Percentiles rank a stretch among this genome's conserved stretches.
These are phyloP conservation scores for Sisyra terminalis DNA, from an alignment of 2,888 invertebrate genomes.

Conservation along the genomic window DNA sequence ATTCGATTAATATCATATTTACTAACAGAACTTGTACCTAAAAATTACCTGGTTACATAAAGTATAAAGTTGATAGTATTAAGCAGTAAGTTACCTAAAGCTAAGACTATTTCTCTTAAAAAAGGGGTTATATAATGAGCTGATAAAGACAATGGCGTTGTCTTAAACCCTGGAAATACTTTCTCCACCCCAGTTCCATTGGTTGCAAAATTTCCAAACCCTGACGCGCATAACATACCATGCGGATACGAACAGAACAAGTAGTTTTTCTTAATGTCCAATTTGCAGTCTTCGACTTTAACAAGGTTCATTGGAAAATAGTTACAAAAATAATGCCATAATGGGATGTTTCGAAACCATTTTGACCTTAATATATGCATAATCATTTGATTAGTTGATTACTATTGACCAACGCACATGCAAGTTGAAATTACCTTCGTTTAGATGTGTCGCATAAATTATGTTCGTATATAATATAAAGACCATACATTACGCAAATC, in stretches of 20 bases:
- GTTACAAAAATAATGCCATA: conserved; percentile 59
- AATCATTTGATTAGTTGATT: neutral
- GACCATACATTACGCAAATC: conserved; percentile 37
- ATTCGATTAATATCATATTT: conserved; percentile 47
- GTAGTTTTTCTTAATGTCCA: conserved; percentile 68
- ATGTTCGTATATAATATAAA: conserved; percentile 51
- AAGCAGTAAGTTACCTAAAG: conserved; percentile 29
- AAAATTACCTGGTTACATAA: neutral
- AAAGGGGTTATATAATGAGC: conserved; percentile 57
- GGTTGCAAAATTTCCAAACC: conserved; percentile 62
- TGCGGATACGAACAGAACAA: conserved; percentile 83
- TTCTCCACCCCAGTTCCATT: conserved; percentile 34
- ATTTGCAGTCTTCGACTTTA: conserved; percentile 67
- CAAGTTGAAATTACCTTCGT: conserved; percentile 29
- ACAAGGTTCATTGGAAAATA: conserved; percentile 78
- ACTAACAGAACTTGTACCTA: conserved; percentile 37
- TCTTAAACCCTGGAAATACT: conserved; percentile 31
- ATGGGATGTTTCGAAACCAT: conserved; percentile 44
- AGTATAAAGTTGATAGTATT: too few relatives aligned
- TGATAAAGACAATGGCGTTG: conserved; percentile 36
- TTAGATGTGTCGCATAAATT: conserved; percentile 38
- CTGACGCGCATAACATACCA: conserved; percentile 69
- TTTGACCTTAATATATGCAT: conserved; percentile 28
- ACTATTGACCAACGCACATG: too few relatives aligned
- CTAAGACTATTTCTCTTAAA: conserved; percentile 45